phyloP scores from a whole-genome alignment of 2,888 invertebrate species.

The Crocallis elinguaria region DNA sequence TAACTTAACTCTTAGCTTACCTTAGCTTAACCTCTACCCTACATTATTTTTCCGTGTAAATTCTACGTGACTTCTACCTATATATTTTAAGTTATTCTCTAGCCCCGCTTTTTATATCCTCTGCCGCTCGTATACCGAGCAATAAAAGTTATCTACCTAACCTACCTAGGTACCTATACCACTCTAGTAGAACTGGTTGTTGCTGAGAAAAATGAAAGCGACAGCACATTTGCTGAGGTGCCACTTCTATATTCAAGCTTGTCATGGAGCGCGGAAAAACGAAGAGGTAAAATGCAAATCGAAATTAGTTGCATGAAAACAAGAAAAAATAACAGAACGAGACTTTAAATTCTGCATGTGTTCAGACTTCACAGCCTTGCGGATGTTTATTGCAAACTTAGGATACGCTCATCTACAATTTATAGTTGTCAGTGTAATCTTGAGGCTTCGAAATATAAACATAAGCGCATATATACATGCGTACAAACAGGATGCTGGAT shows the following conservation, averaged over 20 bases:
- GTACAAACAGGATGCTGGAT: constrained; percentile 70
- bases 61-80: constrained; percentile 9
- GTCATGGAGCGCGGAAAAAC: background rate
- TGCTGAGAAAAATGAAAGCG: constrained; percentile 35
- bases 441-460: constrained; percentile 46
- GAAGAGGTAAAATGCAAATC: background rate
- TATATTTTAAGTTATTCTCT: constrained; percentile 7
- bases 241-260: constrained; percentile 19
- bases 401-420: constrained; percentile 45
- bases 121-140: background rate
- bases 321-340: background rate
- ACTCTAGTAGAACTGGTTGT: constrained; percentile 30
- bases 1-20: too few species aligned
- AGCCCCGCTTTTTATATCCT: constrained; percentile 11
- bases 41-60: constrained; percentile 5
- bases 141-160: constrained; percentile 8
- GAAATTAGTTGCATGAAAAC: background rate
- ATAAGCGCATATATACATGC: constrained; percentile 53
- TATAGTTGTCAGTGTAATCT: constrained; percentile 50
- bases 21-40: too few species aligned
- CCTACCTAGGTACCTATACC: constrained; percentile 14
- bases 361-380: background rate
- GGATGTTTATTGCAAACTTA: constrained; percentile 36
- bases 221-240: constrained; percentile 26
- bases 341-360: background rate